Evolutionary conservation across 2,888 invertebrate genomes (phyloP).

Genomic region (Mamestra brassicae): DNA sequence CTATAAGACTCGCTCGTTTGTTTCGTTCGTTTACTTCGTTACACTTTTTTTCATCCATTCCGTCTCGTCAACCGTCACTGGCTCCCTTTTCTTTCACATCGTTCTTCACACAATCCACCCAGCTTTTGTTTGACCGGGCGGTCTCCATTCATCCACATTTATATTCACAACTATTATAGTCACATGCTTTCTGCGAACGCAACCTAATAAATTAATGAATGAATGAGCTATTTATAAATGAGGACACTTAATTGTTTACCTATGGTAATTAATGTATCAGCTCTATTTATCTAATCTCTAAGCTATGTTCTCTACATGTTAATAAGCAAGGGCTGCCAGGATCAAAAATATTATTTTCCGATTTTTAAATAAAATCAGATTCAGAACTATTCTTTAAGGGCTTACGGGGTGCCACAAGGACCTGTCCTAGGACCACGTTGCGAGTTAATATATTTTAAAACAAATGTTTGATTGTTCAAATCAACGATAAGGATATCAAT

Average conservation of each 20-base stretch:
- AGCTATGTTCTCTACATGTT: slow-evolving; percentile 45
- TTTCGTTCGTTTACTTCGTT: too few species aligned
- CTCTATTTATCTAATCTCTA: slow-evolving; percentile 55
- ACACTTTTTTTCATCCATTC: too few species aligned
- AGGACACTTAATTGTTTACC: slow-evolving; percentile 59
- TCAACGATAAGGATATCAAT: too few species aligned
- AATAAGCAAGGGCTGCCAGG: slow-evolving; percentile 48
- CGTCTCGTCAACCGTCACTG: background rate
- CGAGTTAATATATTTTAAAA: background rate
- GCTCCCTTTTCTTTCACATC: background rate
- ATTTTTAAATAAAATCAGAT: background rate
- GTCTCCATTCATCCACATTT: background rate
- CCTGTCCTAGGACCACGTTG: background rate
- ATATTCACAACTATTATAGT: background rate
- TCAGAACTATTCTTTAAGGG: background rate
- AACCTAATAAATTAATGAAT: slow-evolving; percentile 57
- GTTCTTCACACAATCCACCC: background rate
- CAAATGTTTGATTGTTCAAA: background rate
- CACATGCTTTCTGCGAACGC: slow-evolving; percentile 1
- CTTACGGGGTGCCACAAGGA: background rate
- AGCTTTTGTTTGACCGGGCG: background rate
- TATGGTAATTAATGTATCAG: slow-evolving; percentile 64
- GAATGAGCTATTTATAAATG: slow-evolving; percentile 60
- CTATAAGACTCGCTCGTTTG: too few species aligned
- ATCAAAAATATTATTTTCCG: background rate